A percentile compares a stretch with the other conserved stretches of the same genome.
Conservation (phyloP, 2,888 invertebrate genomes). For the Eueremaeus valkanovi region DNA sequence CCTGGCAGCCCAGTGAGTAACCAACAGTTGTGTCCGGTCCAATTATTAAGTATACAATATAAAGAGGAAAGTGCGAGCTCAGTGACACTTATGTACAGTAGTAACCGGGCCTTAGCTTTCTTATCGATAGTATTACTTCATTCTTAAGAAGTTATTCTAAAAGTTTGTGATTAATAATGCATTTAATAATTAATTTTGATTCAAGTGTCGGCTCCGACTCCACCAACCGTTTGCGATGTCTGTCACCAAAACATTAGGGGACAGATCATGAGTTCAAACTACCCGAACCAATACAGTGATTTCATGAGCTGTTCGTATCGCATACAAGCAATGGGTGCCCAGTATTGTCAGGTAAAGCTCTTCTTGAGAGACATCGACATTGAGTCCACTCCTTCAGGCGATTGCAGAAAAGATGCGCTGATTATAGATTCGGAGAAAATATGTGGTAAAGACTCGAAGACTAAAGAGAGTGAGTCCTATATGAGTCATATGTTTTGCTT, state of each 20-base stretch:
- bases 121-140: too few species aligned
- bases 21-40: not conserved
- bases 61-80: too few species aligned
- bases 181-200: not conserved
- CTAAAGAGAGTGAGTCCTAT: constrained; percentile 44
- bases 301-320: constrained; percentile 46
- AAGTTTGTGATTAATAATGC: too few species aligned
- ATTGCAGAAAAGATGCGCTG: constrained; percentile 43
- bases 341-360: constrained; percentile 44
- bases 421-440: constrained; percentile 43
- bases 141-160: too few species aligned
- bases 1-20: constrained; percentile 39
- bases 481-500: not conserved
- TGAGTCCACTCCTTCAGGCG: constrained; percentile 39
- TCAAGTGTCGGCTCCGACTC: constrained; percentile 40
- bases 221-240: constrained; percentile 46
- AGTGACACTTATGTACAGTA: too few species aligned
- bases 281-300: constrained; percentile 46
- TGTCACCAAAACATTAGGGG: constrained; percentile 46
- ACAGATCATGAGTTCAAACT: constrained; percentile 47
- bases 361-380: constrained; percentile 46
- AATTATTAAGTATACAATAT: too few species aligned
- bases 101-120: too few species aligned
- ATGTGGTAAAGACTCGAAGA: constrained; percentile 44
- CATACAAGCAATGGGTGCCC: constrained; percentile 41